Base-by-base conservation (phyloP, 2,888 invertebrate genomes). In the Mythimna ferrago region DNA sequence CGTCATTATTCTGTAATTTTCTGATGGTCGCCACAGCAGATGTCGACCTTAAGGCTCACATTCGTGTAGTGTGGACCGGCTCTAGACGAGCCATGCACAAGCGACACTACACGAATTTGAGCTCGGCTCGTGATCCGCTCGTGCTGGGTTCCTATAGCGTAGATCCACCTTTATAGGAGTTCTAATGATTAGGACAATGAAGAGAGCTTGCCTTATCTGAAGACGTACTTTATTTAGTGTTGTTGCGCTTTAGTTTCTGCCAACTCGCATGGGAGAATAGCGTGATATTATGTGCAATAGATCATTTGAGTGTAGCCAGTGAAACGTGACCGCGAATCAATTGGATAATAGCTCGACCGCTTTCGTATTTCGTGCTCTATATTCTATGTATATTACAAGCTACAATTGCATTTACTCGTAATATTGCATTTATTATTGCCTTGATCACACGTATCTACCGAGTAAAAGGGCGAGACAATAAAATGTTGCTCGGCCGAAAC, bases 291-390 rank as follows among this genome's bases (percentile, higher is more conserved):
- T 66, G 56, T 57, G 56, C 48, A 74, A 71, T 61, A 58, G 35
- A 72, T 71, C 41, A 71, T 74, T 71, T 60, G 38, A 63, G 66
- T 51, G 56, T 10, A 51, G 48, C 51, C 62, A 41, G 73, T 71
- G n/a, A 38, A 66, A 68, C 85, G 70, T 51, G 73, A 73, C 78
- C 68, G 48, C 54, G 35, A 38, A 44, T 67, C 76, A 78, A 86
- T 85, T 79, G 74, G 63, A 78, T 73, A 79, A 84, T 77, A 66
- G 61, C 63, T 62, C 58, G 44, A 56, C 70, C 68, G 66, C 86
- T 85, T 85, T 86, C 86, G 48, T 64, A 76, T 78, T 77, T 67
- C 60, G 73, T 73, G 63, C 53, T 56, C 41, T 58, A 48, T 38
- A 41, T 53, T 19, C 44, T 63, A 48, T 26, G 1, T 48, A 48